phyloP scores from a whole-genome alignment of 1,140 invertebrate genomes.

The Odontomachus brunneus region DNA sequence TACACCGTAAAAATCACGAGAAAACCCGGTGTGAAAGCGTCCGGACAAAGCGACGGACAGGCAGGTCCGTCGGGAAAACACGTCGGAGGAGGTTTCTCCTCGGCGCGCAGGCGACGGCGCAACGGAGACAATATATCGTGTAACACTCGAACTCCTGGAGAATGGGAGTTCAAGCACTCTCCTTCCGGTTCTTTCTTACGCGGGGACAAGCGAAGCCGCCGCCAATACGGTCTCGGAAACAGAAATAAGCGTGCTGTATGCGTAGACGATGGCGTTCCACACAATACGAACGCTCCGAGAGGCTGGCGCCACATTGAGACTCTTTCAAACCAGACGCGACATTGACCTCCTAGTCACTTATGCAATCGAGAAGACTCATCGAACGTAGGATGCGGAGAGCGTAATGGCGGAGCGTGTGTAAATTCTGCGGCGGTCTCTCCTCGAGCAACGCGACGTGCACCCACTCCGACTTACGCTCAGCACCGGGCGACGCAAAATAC shows the following conservation, averaged over 20 bases:
- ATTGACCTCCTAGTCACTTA: conserved; percentile 68
- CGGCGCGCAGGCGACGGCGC: background rate
- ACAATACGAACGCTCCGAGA: conserved; percentile 39
- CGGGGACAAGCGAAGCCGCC: conserved; percentile 12
- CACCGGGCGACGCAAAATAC: conserved; percentile 5
- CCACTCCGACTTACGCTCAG: conserved; percentile 37
- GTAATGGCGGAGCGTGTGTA: conserved; percentile 61
- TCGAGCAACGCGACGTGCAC: conserved; percentile 54
- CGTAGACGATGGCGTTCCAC: conserved; percentile 20
- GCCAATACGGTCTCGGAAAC: background rate
- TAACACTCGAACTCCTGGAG: conserved; percentile 35
- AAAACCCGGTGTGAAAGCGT: background rate
- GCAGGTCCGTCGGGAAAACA: background rate
- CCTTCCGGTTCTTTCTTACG: conserved; percentile 56
- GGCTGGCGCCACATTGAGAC: conserved; percentile 62
- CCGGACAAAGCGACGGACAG: too few relatives aligned
- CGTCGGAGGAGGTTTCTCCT: background rate
- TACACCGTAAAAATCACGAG: background rate
- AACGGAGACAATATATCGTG: conserved; percentile 46
- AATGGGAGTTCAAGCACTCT: conserved; percentile 42
- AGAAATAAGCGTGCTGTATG: conserved; percentile 36
- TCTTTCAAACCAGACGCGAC: conserved; percentile 58
- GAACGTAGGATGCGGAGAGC: conserved; percentile 57
- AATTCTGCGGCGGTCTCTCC: conserved; percentile 64
- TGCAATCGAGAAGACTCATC: conserved; percentile 70